These are phyloP conservation scores for Metallyticus violacea DNA, from an alignment of 2,888 invertebrate genomes.

Conservation along the genomic window DNA sequence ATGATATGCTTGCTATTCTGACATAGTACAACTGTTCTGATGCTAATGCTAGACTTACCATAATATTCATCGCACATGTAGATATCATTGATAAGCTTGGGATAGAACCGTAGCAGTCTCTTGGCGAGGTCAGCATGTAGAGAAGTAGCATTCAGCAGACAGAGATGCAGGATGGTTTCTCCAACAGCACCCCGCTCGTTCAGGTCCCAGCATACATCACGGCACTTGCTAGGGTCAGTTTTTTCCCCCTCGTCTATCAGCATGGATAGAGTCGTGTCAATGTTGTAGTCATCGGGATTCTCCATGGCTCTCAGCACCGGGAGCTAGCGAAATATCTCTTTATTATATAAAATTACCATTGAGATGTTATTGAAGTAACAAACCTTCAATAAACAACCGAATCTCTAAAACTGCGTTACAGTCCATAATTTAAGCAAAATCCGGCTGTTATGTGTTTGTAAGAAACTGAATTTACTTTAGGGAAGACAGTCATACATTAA, in stretches of 20 bases:
- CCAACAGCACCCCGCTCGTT: constrained; percentile 93
- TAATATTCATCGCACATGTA: constrained; percentile 97
- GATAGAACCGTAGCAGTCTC: constrained; percentile 84
- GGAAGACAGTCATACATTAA: too few species aligned
- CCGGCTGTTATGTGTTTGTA: too few species aligned
- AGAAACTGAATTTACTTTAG: too few species aligned
- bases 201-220: constrained; percentile 89
- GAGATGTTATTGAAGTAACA: too few species aligned
- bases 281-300: constrained; percentile 81
- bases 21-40: too few species aligned
- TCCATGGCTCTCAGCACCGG: constrained; percentile 75
- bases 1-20: too few species aligned
- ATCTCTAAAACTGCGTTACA: too few species aligned
- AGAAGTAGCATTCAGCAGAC: constrained; percentile 86
- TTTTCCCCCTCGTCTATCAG: constrained; percentile 44
- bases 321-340: constrained; percentile 50
- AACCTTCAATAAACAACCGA: too few species aligned
- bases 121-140: constrained; percentile 92
- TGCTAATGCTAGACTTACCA: too few species aligned
- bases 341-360: too few species aligned
- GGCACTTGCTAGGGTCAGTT: constrained; percentile 66
- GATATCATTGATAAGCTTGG: constrained; percentile 92
- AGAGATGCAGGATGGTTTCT: constrained; percentile 91
- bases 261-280: constrained; percentile 70
- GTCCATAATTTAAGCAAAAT: too few species aligned